Conservation (phyloP, 2,113 vertebrate species). For the Neodontobutis hainanensis region DNA sequence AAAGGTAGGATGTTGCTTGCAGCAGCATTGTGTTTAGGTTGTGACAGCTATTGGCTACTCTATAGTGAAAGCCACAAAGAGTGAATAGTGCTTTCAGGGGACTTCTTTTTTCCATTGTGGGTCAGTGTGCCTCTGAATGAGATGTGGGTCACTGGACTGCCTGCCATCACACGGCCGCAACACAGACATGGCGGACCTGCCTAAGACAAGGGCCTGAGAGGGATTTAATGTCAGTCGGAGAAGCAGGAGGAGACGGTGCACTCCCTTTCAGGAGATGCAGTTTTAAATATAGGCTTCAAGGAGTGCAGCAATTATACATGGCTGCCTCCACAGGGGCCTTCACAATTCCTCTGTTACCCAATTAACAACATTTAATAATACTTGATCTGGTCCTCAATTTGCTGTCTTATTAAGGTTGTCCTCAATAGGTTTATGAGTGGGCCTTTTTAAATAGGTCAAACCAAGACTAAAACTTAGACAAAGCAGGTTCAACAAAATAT, state of each 20-base stretch:
- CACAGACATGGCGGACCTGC: constrained; percentile 62
- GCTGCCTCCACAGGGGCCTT: constrained; percentile 63
- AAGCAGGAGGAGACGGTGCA: constrained; percentile 34
- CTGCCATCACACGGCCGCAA: constrained; percentile 47
- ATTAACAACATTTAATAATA: constrained; percentile 83
- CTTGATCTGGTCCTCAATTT: constrained; percentile 80
- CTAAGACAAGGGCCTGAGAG: constrained; percentile 72
- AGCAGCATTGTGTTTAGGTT: background rate
- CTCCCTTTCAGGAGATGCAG: constrained; percentile 51
- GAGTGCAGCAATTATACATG: constrained; percentile 67
- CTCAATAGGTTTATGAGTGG: constrained; percentile 66
- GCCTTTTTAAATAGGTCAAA: constrained; percentile 74
- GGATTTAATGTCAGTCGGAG: constrained; percentile 64
- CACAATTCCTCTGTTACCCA: constrained; percentile 63
- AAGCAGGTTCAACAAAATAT: constrained; percentile 27
- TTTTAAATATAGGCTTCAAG: constrained; percentile 56
- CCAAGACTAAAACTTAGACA: constrained; percentile 64
- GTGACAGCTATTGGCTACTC: background rate
- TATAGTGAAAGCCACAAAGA: constrained; percentile 16
- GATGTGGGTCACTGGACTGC: constrained; percentile 73
- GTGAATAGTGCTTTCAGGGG: constrained; percentile 20
- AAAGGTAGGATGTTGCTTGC: background rate
- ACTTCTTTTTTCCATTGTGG: constrained; percentile 60
- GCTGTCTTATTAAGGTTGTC: constrained; percentile 77
- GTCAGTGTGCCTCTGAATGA: constrained; percentile 66